These are phyloP conservation scores for Calidris pygmaea DNA, from an alignment of 2,113 vertebrate genomes.

Conservation along the genomic window DNA sequence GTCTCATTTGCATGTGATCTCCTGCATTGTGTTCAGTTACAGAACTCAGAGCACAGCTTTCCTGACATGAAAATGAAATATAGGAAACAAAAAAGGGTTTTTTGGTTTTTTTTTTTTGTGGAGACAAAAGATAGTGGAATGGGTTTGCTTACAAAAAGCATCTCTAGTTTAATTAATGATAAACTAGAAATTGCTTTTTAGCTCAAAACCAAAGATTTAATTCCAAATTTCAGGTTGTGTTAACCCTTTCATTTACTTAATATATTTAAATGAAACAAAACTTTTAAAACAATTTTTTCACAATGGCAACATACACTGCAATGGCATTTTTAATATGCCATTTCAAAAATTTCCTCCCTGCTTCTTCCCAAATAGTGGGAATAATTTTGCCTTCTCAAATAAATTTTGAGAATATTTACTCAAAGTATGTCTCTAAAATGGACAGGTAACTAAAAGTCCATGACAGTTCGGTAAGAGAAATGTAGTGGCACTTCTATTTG, in stretches of 20 bases:
- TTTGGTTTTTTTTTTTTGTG: no score
- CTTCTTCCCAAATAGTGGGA: not conserved
- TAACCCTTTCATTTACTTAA: not conserved
- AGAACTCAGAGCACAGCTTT: not conserved
- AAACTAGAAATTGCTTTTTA: not conserved
- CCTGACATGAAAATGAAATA: not conserved
- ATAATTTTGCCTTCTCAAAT: not conserved
- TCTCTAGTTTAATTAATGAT: not conserved
- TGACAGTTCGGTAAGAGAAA: not conserved
- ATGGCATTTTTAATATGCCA: rapidly evolving
- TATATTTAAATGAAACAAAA: not conserved
- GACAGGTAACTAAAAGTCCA: not conserved
- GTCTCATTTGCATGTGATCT: not conserved
- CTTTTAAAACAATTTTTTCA: not conserved
- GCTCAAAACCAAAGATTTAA: not conserved
- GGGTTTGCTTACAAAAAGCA: not conserved
- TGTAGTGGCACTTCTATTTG: not conserved
- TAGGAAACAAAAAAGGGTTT: not conserved
- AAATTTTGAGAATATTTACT: not conserved
- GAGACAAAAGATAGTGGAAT: not conserved
- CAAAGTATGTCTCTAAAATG: not conserved
- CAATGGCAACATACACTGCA: rapidly evolving
- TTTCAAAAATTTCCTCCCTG: not conserved
- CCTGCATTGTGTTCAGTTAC: not conserved
- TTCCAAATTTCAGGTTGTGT: not conserved